Conservation (phyloP, 2,797 vertebrate species). For the Chaunax sp. region DNA sequence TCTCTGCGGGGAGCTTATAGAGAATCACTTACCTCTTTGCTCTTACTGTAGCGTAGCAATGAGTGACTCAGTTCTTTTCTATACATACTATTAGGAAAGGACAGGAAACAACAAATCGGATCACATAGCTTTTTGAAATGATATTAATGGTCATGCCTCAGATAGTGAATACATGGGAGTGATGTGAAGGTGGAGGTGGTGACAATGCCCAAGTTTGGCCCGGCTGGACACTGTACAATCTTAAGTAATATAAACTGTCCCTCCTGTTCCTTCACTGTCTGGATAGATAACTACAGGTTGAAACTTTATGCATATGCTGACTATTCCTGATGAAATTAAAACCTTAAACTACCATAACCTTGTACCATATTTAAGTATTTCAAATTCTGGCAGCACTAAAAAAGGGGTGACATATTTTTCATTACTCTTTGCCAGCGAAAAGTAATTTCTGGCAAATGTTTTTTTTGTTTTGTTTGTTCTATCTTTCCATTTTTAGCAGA, state of each 20-base stretch:
- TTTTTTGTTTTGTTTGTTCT: not conserved
- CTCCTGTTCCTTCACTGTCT: not conserved
- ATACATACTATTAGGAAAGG: slow-evolving; percentile 41
- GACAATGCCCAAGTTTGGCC: slow-evolving; percentile 1
- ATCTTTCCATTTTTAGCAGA: slow-evolving; percentile 7
- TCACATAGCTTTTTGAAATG: slow-evolving; percentile 50
- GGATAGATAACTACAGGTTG: not conserved
- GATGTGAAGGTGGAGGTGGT: slow-evolving; percentile 1
- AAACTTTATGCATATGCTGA: not conserved
- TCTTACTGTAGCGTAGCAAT: slow-evolving; percentile 68
- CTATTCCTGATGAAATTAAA: not conserved
- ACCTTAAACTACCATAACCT: not conserved
- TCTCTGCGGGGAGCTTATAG: slow-evolving; percentile 78
- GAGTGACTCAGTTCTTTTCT: slow-evolving; percentile 63
- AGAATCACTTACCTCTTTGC: slow-evolving; percentile 78
- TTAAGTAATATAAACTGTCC: no score
- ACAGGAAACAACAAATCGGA: slow-evolving; percentile 43
- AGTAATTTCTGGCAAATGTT: slow-evolving; percentile 5
- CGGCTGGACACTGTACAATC: not conserved
- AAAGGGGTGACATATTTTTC: not conserved
- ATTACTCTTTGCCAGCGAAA: slow-evolving; percentile 9
- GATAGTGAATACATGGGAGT: slow-evolving; percentile 33
- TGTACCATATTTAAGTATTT: not conserved
- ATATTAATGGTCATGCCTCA: slow-evolving; percentile 35
- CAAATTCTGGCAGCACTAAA: not conserved